Conservation (phyloP, 2,888 invertebrate genomes). For the Mesoligia furuncula region DNA sequence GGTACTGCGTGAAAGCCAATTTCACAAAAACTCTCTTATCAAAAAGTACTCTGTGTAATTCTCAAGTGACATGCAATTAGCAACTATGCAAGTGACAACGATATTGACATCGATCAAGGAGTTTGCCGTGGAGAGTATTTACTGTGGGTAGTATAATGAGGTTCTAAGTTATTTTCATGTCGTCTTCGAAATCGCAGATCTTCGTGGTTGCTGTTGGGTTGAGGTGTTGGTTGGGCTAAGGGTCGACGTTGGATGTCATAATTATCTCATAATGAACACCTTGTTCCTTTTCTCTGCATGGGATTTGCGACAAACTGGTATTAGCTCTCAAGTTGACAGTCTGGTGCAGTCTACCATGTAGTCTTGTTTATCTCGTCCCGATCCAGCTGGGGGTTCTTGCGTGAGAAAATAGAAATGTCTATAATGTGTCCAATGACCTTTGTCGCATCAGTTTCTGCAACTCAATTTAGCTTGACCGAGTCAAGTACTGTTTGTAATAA, state of each 20-base stretch:
- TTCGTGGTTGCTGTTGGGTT: neutral
- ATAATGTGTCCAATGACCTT: neutral
- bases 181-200: neutral
- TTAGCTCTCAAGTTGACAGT: neutral
- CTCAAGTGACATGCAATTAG: too few species aligned
- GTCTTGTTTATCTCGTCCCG: too few species aligned
- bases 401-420: neutral
- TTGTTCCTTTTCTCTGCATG: neutral
- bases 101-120: neutral
- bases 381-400: neutral
- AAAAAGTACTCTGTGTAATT: neutral
- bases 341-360: neutral
- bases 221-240: neutral
- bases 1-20: neutral
- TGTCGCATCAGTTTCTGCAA: neutral
- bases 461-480: neutral
- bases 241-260: neutral
- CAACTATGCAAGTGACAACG: neutral
- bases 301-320: neutral
- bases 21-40: neutral
- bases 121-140: neutral
- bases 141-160: slow-evolving; percentile 9
- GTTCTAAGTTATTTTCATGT: slow-evolving; percentile 5
- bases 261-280: too few species aligned
- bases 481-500: neutral